phyloP scores from a whole-genome alignment of 2,797 vertebrate genomes.

The Oryzias sinensis region DNA sequence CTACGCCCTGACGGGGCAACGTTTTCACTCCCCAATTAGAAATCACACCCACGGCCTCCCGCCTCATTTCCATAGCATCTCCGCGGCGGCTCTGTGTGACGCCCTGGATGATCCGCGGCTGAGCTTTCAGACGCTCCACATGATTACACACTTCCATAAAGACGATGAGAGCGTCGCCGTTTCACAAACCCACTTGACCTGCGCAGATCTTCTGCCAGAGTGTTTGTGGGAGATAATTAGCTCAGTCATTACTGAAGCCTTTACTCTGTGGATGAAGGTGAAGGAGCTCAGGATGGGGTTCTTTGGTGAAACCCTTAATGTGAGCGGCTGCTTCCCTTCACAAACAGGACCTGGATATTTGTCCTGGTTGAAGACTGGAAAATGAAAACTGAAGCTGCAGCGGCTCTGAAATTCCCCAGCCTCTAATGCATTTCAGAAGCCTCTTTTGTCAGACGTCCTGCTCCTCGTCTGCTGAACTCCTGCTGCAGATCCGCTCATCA shows the following conservation, averaged over 20 bases:
- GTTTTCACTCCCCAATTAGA: conserved; percentile 49
- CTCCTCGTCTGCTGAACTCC: neutral
- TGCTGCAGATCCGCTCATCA: no score
- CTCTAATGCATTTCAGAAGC: conserved; percentile 12
- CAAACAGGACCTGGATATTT: conserved; percentile 4
- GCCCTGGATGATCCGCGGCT: conserved; percentile 18
- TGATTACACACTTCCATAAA: conserved; percentile 35
- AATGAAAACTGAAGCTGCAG: conserved; percentile 8
- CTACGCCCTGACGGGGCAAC: conserved; percentile 53
- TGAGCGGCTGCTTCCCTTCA: conserved; percentile 9
- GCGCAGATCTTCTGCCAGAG: conserved; percentile 42
- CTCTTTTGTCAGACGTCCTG: neutral
- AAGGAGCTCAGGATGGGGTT: conserved; percentile 45
- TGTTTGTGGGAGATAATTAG: conserved; percentile 49
- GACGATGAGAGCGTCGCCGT: conserved; percentile 25
- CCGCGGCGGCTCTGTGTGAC: conserved; percentile 12
- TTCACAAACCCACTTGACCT: conserved; percentile 44
- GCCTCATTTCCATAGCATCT: conserved; percentile 36
- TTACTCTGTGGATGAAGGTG: conserved; percentile 36
- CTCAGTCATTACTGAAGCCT: conserved; percentile 41
- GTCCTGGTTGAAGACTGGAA: neutral
- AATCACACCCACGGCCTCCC: conserved; percentile 25
- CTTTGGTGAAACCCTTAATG: conserved; percentile 35
- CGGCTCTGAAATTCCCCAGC: neutral
- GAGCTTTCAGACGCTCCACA: conserved; percentile 8